phyloP scores from a whole-genome alignment of 2,113 vertebrate species.

The Cephalopholis sonnerati region DNA sequence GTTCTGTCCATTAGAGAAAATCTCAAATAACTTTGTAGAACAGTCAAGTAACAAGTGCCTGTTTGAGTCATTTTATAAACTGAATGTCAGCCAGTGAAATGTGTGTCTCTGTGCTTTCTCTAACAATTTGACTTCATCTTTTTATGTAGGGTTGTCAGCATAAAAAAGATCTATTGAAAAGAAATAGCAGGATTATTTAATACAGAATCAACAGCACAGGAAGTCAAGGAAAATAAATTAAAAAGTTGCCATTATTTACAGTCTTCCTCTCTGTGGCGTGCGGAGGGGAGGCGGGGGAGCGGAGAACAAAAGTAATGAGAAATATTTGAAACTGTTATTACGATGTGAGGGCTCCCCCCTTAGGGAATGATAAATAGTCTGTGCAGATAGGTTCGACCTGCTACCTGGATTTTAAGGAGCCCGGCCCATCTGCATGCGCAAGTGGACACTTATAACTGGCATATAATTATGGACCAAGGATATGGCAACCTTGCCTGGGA shows the following conservation, averaged over 20 bases:
- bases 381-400: slow-evolving; percentile 68
- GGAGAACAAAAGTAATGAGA: slow-evolving; percentile 58
- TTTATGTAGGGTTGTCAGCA: not conserved
- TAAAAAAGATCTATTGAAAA: not conserved
- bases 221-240: not conserved
- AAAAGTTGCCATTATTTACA: slow-evolving; percentile 30
- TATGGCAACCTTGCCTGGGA: slow-evolving; percentile 85
- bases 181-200: slow-evolving; percentile 1
- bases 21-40: not conserved
- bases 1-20: not conserved
- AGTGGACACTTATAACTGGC: slow-evolving; percentile 83
- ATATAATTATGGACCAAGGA: slow-evolving; percentile 85
- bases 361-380: slow-evolving; percentile 70
- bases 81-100: not conserved
- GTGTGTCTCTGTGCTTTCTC: not conserved
- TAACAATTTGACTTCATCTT: not conserved
- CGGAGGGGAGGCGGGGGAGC: not conserved
- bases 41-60: not conserved
- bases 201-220: slow-evolving; percentile 2
- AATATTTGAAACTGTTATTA: slow-evolving; percentile 69
- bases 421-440: slow-evolving; percentile 83
- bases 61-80: not conserved
- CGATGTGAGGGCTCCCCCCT: slow-evolving; percentile 55
- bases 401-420: slow-evolving; percentile 76
- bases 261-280: not conserved